Conservation (phyloP, 2,888 invertebrate species). For the Drosophila kanekoi region DNA sequence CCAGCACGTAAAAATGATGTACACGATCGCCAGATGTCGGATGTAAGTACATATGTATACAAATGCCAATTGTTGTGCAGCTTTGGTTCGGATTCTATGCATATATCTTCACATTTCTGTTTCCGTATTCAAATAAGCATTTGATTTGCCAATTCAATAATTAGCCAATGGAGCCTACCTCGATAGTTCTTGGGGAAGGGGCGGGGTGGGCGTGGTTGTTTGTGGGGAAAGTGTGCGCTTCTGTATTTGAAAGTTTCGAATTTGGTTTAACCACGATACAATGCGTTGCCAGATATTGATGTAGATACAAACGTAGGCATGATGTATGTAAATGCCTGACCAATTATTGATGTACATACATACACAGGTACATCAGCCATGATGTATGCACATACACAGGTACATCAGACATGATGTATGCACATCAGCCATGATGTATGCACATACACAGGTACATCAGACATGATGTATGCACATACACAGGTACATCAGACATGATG, state of each 20-base stretch:
- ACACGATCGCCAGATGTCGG: slow-evolving; percentile 13
- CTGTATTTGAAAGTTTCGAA: slow-evolving; percentile 23
- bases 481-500: background rate
- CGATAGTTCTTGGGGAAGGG: background rate
- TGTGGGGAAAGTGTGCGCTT: slow-evolving; percentile 3
- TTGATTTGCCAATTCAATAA: slow-evolving; percentile 19
- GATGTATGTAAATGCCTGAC: too few relatives aligned
- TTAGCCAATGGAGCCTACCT: slow-evolving; percentile 9
- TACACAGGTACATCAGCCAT: background rate
- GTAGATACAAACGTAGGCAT: background rate
- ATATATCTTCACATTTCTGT: slow-evolving; percentile 19
- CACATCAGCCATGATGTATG: too few relatives aligned
- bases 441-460: too few relatives aligned
- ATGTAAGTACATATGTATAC: slow-evolving; percentile 37
- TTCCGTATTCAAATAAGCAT: slow-evolving; percentile 11
- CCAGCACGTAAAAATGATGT: slow-evolving; percentile 1
- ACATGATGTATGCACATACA: background rate
- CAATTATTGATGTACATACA: background rate
- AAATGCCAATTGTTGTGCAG: slow-evolving; percentile 60
- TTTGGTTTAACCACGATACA: background rate
- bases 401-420: too few relatives aligned
- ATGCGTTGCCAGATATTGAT: slow-evolving; percentile 6
- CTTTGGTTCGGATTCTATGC: slow-evolving; percentile 18
- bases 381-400: too few relatives aligned
- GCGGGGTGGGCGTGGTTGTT: background rate